Evolutionary conservation across 2,888 invertebrate species (phyloP), one percentile per base, ranked within the genome.

Genomic region (Elmis aenea): DNA sequence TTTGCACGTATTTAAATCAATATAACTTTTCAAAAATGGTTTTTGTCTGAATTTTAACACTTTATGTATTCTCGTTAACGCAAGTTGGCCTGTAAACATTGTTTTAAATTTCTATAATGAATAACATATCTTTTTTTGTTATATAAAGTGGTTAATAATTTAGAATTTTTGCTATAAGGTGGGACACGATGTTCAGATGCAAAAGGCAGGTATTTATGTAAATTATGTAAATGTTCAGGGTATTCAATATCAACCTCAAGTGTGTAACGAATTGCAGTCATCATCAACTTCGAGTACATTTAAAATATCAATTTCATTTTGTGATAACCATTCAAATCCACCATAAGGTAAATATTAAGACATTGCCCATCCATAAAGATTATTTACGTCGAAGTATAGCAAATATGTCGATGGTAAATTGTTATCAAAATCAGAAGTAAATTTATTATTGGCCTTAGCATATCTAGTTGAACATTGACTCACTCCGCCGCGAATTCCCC

Each of bases 401-500:
- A 62, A 26, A 45, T 50, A 59, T 3, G 38, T 36, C 2, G 33
- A 28, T 12, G 45, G 27, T 42, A 54, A 32, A 5, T 25, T 29
- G 2, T 40, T 13, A 50, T 65, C 40, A 44, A 51, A 64, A 10
- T 54, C 38, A 0, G n/a, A n/a, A 34, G 64, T 47, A 38, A 61
- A 64, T 41, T 51, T 57, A 43, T 66, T 64, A 46, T 63, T 63
- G 3, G 61, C 62, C 37, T 47, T 46, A 2, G 52, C 51, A 46
- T 59, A 53, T 12, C 55, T 25, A 23, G 13, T 38, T 9, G 10
- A n/a, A 53, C 51, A 50, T 4, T 62, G 44, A 8, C 55, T 54
- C 1, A 47, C 8, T 1, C 42, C 44, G 1, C 45, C 44, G 18
- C 44, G 11, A 6, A 46, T 34, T 3, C 44, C 46, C 26, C 20